phyloP scores from a whole-genome alignment of 1,140 invertebrate species.

The Teleogryllus occipitalis region DNA sequence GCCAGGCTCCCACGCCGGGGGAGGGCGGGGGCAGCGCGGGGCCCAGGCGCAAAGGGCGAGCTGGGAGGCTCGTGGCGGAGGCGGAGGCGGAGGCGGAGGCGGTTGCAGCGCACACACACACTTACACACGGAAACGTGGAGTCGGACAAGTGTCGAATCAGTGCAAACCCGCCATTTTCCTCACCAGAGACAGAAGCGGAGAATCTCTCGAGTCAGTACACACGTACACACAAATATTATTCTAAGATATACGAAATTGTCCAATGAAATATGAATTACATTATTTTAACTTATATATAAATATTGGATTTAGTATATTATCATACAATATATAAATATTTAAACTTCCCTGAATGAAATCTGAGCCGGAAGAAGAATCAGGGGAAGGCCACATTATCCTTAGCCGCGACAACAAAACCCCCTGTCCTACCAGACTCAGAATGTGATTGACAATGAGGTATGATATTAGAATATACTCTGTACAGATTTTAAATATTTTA shows the following conservation, averaged over 20 bases:
- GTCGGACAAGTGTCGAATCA: too few species aligned
- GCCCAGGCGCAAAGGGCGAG: too few species aligned
- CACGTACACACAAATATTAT: background rate
- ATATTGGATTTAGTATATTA: constrained; percentile 18
- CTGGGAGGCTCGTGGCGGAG: too few species aligned
- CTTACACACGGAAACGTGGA: too few species aligned
- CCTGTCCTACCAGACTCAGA: constrained; percentile 21
- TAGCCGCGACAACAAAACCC: constrained; percentile 25
- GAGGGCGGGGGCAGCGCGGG: too few species aligned
- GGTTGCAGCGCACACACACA: too few species aligned
- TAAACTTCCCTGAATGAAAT: constrained; percentile 24
- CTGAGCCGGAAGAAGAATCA: constrained; percentile 20
- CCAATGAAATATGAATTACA: constrained; percentile 22
- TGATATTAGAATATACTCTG: constrained; percentile 25
- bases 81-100: too few species aligned
- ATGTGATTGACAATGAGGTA: constrained; percentile 26
- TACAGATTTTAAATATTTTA: constrained; percentile 21
- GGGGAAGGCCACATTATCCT: constrained; percentile 25
- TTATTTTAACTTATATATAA: constrained; percentile 20
- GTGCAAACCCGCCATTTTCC: too few species aligned
- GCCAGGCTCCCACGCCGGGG: too few species aligned
- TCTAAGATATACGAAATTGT: constrained; percentile 15
- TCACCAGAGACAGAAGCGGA: too few species aligned
- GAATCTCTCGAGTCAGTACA: background rate
- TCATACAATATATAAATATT: constrained; percentile 19